Conservation (phyloP, 2,888 invertebrate species). For the Eumacrocentrus americanus region DNA sequence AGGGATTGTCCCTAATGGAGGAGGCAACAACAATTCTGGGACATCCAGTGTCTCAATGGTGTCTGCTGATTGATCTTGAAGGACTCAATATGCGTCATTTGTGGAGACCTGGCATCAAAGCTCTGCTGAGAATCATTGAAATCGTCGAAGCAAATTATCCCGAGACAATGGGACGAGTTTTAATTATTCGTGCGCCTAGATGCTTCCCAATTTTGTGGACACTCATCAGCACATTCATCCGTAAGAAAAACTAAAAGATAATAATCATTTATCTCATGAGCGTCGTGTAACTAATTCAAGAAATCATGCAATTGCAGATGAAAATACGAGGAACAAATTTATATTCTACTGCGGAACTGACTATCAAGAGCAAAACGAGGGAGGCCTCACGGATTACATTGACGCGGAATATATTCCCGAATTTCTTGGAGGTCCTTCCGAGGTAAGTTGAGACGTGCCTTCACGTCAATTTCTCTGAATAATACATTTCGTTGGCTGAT, state of each 20-base stretch:
- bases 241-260: conserved; percentile 60
- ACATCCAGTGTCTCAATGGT: conserved; percentile 87
- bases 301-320: conserved; percentile 67
- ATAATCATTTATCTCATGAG: neutral
- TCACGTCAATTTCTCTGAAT: neutral
- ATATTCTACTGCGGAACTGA: conserved; percentile 90
- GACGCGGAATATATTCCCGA: conserved; percentile 86
- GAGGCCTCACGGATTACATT: conserved; percentile 85
- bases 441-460: conserved; percentile 72
- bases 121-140: conserved; percentile 73
- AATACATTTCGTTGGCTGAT: conserved; percentile 2
- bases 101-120: conserved; percentile 90
- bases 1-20: conserved; percentile 85
- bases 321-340: conserved; percentile 90
- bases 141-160: conserved; percentile 94
- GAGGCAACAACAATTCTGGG: conserved; percentile 83
- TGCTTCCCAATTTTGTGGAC: conserved; percentile 97
- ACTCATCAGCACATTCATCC: conserved; percentile 91
- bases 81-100: conserved; percentile 94
- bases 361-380: conserved; percentile 74
- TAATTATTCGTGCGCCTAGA: conserved; percentile 89
- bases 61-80: conserved; percentile 88
- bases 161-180: conserved; percentile 90
- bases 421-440: conserved; percentile 89
- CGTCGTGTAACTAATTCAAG: neutral